phyloP scores from a whole-genome alignment of 2,797 vertebrate species.

The Helicolenus hilgendorfi region DNA sequence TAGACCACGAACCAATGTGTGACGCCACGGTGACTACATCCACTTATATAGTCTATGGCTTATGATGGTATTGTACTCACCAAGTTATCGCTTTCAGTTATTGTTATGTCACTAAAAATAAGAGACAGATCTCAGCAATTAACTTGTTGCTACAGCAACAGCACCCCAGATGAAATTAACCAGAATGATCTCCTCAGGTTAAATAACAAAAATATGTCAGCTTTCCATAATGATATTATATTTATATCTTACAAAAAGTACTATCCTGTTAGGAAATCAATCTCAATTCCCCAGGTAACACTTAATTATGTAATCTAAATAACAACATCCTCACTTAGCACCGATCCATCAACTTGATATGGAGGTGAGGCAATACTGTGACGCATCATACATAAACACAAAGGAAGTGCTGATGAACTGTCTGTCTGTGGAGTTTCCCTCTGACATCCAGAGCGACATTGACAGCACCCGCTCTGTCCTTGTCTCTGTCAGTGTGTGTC shows the following conservation, averaged over 20 bases:
- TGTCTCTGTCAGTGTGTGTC: conserved; percentile 39
- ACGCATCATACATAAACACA: not conserved
- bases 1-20: too few relatives aligned
- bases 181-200: not conserved
- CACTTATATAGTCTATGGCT: not conserved
- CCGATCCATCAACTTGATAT: not conserved
- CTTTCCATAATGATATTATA: not conserved
- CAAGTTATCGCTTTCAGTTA: not conserved
- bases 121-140: not conserved
- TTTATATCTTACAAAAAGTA: too few relatives aligned
- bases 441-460: conserved; percentile 23
- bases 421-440: conserved; percentile 57
- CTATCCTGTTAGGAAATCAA: not conserved
- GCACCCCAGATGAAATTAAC: not conserved
- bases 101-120: not conserved
- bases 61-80: not conserved
- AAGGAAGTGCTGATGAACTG: not conserved
- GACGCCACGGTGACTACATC: too few relatives aligned
- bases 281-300: not conserved
- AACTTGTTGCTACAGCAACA: not conserved
- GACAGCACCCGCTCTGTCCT: conserved; percentile 43
- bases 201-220: not conserved
- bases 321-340: not conserved
- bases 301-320: not conserved
- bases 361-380: not conserved